Percentiles rank a stretch among this genome's conserved stretches.
Evolutionary conservation across 2,113 vertebrate genomes (phyloP).

Genomic region (Ciconia maguari): DNA sequence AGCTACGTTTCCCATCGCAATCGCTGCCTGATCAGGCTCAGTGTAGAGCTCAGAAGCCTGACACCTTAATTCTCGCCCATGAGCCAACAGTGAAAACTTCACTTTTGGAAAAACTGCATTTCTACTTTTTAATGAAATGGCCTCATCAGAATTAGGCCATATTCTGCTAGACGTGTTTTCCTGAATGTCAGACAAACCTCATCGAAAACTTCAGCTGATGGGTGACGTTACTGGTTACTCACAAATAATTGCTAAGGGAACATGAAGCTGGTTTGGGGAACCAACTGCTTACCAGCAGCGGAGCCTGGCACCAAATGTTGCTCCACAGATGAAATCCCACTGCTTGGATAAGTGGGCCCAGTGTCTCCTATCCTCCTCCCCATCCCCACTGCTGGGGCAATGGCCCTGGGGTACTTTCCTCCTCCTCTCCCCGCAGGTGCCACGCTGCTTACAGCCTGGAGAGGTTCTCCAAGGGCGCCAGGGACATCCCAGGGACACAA

Average conservation of each 20-base stretch:
- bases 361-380: background rate
- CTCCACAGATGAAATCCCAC: background rate
- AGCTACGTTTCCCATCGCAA: background rate
- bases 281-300: rapidly evolving
- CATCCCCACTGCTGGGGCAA: rapidly evolving
- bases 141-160: background rate
- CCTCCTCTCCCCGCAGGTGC: background rate
- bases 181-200: conserved; percentile 5
- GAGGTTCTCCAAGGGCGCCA: rapidly evolving
- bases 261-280: background rate
- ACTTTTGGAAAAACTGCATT: background rate
- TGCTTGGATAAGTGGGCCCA: rapidly evolving
- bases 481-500: background rate
- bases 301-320: rapidly evolving
- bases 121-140: background rate
- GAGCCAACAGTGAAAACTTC: background rate
- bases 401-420: background rate
- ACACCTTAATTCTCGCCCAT: background rate
- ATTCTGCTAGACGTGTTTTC: background rate
- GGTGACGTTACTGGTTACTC: background rate
- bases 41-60: background rate
- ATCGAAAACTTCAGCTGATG: background rate
- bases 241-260: background rate
- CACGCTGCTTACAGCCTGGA: background rate
- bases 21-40: background rate